phyloP scores from a whole-genome alignment of 2,113 vertebrate species.

The Neogobius melanostomus region DNA sequence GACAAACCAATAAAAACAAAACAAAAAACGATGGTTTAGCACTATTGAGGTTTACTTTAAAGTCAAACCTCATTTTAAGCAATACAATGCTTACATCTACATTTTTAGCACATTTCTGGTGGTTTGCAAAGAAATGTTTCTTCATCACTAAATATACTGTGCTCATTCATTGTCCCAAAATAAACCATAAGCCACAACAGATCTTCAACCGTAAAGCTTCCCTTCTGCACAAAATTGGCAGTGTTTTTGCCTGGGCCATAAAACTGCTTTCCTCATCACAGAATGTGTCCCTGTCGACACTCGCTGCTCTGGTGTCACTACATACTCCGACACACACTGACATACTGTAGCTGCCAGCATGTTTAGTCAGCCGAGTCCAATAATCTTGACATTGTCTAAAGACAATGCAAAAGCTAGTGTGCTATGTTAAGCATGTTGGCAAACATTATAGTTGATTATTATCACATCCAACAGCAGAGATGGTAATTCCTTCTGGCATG shows the following conservation, averaged over 20 bases:
- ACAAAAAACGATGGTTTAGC: too few relatives aligned
- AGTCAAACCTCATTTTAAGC: too few relatives aligned
- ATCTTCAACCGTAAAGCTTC: not conserved
- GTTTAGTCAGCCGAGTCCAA: not conserved
- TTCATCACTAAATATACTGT: not conserved
- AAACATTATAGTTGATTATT: constrained; percentile 32
- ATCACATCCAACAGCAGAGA: constrained; percentile 44
- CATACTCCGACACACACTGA: not conserved
- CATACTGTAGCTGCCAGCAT: constrained; percentile 6
- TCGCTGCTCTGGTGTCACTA: not conserved
- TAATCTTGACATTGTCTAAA: constrained; percentile 38
- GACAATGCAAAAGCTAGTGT: constrained; percentile 28
- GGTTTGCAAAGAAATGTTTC: not conserved
- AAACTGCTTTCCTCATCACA: constrained; percentile 34
- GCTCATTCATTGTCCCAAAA: not conserved
- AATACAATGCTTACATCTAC: too few relatives aligned
- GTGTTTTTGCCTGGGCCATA: constrained; percentile 25
- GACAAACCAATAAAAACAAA: too few relatives aligned
- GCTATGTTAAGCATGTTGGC: constrained; percentile 43
- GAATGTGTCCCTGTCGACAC: not conserved
- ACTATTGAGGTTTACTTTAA: too few relatives aligned
- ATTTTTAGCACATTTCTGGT: too few relatives aligned
- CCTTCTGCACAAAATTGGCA: not conserved
- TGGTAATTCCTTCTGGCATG: constrained; percentile 31
- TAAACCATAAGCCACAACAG: not conserved